phyloP scores from a whole-genome alignment of 2,888 invertebrate species.

The Ceraclea dissimilis region DNA sequence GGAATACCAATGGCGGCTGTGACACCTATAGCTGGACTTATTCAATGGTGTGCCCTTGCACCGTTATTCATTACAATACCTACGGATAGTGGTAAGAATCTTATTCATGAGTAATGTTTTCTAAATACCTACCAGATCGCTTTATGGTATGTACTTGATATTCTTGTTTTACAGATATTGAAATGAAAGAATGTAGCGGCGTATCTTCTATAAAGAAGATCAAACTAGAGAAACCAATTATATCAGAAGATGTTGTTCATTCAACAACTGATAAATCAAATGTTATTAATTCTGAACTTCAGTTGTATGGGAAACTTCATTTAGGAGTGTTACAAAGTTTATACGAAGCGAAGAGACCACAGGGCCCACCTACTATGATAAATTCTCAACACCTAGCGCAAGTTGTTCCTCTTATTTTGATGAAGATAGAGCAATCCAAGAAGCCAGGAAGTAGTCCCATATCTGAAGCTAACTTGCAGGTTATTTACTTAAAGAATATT shows the following conservation, averaged over 20 bases:
- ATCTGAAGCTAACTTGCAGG: slow-evolving; percentile 40
- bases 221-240: slow-evolving; percentile 37
- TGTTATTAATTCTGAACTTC: slow-evolving; percentile 30
- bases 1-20: slow-evolving; percentile 80
- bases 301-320: slow-evolving; percentile 59
- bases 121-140: too few relatives aligned
- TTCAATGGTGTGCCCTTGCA: slow-evolving; percentile 67
- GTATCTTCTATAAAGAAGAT: slow-evolving; percentile 36
- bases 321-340: slow-evolving; percentile 59
- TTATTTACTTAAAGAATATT: too few relatives aligned
- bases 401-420: slow-evolving; percentile 42
- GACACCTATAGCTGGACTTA: slow-evolving; percentile 73
- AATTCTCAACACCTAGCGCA: slow-evolving; percentile 55
- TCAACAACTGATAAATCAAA: neutral
- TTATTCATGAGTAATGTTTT: too few relatives aligned
- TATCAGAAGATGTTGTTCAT: slow-evolving; percentile 21
- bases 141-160: neutral
- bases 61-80: slow-evolving; percentile 44
- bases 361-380: slow-evolving; percentile 52
- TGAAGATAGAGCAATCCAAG: slow-evolving; percentile 36
- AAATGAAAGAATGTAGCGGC: slow-evolving; percentile 33
- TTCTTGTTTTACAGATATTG: slow-evolving; percentile 32
- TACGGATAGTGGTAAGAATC: slow-evolving; percentile 28
- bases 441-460: slow-evolving; percentile 36
- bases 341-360: slow-evolving; percentile 44